A percentile compares a stretch with the other conserved stretches of the same genome.
These are phyloP conservation scores for Jordanella pulchra DNA, from an alignment of 2,797 vertebrate genomes.

Conservation along the genomic window DNA sequence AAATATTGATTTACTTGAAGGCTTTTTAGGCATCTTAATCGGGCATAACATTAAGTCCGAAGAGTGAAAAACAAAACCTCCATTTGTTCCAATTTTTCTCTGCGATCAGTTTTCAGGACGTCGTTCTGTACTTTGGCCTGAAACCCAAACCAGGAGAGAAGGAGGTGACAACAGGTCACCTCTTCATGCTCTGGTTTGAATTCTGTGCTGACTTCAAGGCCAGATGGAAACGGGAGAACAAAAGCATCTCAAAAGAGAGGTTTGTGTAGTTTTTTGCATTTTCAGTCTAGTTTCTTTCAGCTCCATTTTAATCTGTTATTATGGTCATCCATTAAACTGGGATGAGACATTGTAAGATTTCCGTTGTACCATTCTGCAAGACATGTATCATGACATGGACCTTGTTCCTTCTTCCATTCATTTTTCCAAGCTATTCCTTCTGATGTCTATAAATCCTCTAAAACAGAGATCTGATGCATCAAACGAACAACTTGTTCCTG, in stretches of 20 bases:
- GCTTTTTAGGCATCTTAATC: background rate
- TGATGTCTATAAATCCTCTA: background rate
- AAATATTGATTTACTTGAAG: background rate
- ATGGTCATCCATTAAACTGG: background rate
- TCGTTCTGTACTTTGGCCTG: slow-evolving; percentile 88
- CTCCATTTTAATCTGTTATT: background rate
- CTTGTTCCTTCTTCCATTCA: background rate
- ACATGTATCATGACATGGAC: background rate
- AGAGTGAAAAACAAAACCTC: background rate
- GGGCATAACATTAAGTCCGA: background rate
- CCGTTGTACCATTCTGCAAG: background rate
- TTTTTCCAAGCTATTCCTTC: background rate
- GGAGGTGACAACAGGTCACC: slow-evolving; percentile 82
- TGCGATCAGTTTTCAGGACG: slow-evolving; percentile 86
- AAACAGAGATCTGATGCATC: background rate
- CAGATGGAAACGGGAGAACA: slow-evolving; percentile 94
- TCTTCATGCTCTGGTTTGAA: slow-evolving; percentile 96
- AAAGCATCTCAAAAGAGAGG: slow-evolving; percentile 92
- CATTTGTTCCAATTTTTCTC: background rate
- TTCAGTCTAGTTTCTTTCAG: background rate
- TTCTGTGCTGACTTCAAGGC: slow-evolving; percentile 95
- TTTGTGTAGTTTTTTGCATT: slow-evolving; percentile 61
- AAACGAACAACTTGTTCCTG: background rate
- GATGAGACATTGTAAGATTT: background rate
- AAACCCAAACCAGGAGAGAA: slow-evolving; percentile 89